phyloP scores from a whole-genome alignment of 2,113 vertebrate species.

The Otocyon megalotis region DNA sequence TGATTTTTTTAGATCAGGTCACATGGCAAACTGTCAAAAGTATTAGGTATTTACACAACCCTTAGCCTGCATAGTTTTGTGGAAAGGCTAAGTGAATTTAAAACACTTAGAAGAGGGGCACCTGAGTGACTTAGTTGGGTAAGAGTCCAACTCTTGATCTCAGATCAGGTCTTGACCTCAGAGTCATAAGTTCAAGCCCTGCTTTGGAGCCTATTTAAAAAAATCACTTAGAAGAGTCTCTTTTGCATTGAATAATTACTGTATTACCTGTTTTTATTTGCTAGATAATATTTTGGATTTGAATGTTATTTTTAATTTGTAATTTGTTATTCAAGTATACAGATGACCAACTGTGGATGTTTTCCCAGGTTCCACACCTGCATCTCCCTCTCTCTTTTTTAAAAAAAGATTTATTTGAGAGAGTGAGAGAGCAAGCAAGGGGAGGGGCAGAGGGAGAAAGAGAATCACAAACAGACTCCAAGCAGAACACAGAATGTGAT shows the following conservation, averaged over 20 bases:
- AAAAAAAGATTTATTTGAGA: too few species aligned
- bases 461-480: too few species aligned
- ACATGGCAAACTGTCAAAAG: background rate
- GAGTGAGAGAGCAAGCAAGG: too few species aligned
- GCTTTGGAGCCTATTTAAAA: too few species aligned
- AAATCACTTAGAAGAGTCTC: background rate
- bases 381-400: too few species aligned
- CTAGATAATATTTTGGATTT: background rate
- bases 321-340: background rate
- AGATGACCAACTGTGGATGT: background rate
- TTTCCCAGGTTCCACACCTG: background rate
- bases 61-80: background rate
- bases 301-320: background rate
- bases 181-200: too few species aligned
- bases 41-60: background rate
- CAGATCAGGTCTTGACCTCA: too few species aligned
- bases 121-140: too few species aligned
- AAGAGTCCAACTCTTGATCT: too few species aligned
- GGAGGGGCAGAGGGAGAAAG: too few species aligned
- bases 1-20: background rate
- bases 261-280: slow-evolving; percentile 19
- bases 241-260: background rate
- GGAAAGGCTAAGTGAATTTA: background rate
- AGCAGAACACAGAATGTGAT: too few species aligned
- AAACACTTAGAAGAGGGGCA: background rate